These are phyloP conservation scores for Notospermus geniculatus DNA, from an alignment of 1,140 invertebrate genomes.

Conservation along the genomic window DNA sequence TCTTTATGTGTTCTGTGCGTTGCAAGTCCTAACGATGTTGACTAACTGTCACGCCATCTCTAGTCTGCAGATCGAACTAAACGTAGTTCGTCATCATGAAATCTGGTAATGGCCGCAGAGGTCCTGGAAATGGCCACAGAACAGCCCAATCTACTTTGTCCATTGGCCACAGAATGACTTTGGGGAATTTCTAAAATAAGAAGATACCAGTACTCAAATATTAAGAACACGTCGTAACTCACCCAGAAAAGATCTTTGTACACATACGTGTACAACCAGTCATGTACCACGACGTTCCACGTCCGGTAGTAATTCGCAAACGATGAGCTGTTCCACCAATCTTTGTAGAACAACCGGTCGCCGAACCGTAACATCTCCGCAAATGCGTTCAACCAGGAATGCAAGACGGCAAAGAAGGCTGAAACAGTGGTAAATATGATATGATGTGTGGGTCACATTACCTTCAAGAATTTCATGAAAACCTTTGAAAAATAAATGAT, in stretches of 20 bases:
- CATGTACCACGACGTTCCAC: conserved; percentile 93
- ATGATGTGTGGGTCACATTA: no score
- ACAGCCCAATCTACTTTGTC: not conserved
- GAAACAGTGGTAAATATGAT: conserved; percentile 8
- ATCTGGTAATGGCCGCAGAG: not conserved
- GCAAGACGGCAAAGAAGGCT: conserved; percentile 80
- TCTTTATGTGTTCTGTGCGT: no score
- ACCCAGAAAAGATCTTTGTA: conserved; percentile 79
- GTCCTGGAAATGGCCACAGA: no score
- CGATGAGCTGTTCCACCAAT: conserved; percentile 90
- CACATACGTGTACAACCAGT: conserved; percentile 90
- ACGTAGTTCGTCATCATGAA: not conserved
- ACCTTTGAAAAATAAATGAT: no score
- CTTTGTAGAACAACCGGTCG: conserved; percentile 69
- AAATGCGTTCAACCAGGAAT: conserved; percentile 85
- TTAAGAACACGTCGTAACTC: conserved; percentile 26
- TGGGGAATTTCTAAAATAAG: no score
- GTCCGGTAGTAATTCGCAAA: conserved; percentile 81
- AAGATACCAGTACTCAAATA: not conserved
- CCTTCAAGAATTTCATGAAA: no score
- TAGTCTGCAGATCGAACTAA: not conserved
- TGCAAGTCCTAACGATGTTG: no score
- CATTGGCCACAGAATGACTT: no score
- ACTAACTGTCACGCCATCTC: not conserved
- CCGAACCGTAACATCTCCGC: conserved; percentile 84